Conservation (phyloP, 2,797 vertebrate genomes). For the Mareca penelope region DNA sequence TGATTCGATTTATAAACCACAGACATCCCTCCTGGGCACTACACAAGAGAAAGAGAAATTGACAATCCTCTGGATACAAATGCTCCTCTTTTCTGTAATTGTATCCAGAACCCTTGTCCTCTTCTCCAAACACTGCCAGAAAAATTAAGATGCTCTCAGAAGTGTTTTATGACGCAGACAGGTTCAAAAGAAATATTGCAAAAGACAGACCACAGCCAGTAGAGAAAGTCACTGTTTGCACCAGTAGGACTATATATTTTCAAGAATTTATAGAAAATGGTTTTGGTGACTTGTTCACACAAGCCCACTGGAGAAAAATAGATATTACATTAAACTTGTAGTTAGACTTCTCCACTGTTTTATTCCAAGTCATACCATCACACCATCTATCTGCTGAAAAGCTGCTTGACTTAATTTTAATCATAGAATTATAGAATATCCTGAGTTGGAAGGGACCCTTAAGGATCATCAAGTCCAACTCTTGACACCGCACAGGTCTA, state of each 20-base stretch:
- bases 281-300: neutral
- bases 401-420: neutral
- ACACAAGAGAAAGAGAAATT: neutral
- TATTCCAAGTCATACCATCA: neutral
- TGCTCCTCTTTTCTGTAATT: neutral
- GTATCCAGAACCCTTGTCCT: neutral
- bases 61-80: neutral
- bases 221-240: neutral
- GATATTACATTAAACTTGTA: neutral
- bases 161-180: neutral
- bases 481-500: no score
- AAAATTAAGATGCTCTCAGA: neutral
- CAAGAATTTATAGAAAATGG: neutral
- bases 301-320: neutral
- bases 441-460: no score
- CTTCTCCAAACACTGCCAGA: neutral
- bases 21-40: neutral
- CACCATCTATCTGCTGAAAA: neutral
- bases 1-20: neutral
- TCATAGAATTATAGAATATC: no score
- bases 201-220: neutral
- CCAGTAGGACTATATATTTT: neutral
- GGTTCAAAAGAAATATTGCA: neutral
- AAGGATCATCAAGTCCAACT: no score
- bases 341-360: neutral